Conservation (phyloP, 2,888 invertebrate genomes). For the Dione juno region DNA sequence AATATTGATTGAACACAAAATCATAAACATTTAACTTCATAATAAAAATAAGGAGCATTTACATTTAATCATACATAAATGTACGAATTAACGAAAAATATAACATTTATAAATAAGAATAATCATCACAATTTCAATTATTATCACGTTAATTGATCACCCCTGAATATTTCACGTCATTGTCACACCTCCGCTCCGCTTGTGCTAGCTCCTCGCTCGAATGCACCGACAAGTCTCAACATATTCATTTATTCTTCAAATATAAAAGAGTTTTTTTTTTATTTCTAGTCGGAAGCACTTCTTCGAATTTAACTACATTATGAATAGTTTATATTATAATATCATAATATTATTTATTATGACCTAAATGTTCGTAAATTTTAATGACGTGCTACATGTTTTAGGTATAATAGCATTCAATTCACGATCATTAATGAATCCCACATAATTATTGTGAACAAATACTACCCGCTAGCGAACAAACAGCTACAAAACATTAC, state of each 20-base stretch:
- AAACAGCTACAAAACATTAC: no score
- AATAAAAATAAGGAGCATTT: constrained; percentile 40
- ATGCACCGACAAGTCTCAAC: not conserved
- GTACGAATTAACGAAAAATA: constrained; percentile 38
- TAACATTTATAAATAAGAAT: constrained; percentile 34
- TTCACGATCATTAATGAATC: not conserved
- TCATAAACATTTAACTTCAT: constrained; percentile 40
- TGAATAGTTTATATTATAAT: not conserved
- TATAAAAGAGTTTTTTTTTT: not conserved
- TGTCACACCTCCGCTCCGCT: constrained; percentile 13
- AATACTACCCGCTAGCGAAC: not conserved
- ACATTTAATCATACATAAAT: constrained; percentile 33
- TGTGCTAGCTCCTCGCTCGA: constrained; percentile 1
- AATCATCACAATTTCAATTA: constrained; percentile 38
- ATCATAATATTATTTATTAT: not conserved
- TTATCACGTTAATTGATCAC: constrained; percentile 40
- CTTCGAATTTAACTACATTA: constrained; percentile 6
- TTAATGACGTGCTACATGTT: not conserved
- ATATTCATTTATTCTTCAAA: constrained; percentile 7
- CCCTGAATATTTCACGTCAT: constrained; percentile 30
- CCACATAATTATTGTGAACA: not conserved
- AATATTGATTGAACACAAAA: constrained; percentile 40
- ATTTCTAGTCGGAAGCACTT: constrained; percentile 14
- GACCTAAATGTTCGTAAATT: not conserved
- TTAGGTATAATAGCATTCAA: constrained; percentile 1